These are phyloP conservation scores for Andinoacara biseriatus DNA, from an alignment of 2,113 vertebrate genomes.

Conservation along the genomic window DNA sequence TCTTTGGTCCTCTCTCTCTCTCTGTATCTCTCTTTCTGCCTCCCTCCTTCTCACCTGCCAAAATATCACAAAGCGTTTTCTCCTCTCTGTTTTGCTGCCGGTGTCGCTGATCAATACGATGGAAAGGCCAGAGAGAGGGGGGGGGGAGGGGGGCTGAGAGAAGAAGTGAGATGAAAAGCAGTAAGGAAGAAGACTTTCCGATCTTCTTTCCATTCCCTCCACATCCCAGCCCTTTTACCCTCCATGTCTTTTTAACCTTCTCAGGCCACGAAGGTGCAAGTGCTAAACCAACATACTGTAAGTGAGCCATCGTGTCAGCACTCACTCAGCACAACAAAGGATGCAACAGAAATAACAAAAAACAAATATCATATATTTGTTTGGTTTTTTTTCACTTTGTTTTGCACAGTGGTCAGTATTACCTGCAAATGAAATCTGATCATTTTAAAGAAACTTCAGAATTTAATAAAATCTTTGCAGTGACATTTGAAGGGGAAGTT, in stretches of 20 bases:
- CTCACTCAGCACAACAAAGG: background rate
- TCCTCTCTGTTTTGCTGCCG: constrained; percentile 73
- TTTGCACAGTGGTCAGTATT: background rate
- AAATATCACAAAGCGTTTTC: constrained; percentile 81
- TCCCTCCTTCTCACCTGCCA: constrained; percentile 75
- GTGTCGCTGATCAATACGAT: constrained; percentile 84
- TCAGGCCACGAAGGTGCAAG: constrained; percentile 76
- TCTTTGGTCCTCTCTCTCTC: background rate
- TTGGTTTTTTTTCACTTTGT: background rate
- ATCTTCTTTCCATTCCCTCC: background rate
- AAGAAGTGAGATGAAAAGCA: background rate
- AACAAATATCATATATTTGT: background rate
- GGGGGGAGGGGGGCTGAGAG: background rate
- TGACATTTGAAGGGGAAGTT: background rate
- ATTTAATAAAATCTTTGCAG: background rate
- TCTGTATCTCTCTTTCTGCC: constrained; percentile 2
- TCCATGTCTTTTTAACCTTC: constrained; percentile 56
- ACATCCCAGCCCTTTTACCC: background rate
- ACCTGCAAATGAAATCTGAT: background rate
- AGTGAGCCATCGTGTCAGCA: constrained; percentile 62
- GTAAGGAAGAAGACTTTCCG: background rate
- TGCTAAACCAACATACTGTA: constrained; percentile 60
- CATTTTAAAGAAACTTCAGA: background rate
- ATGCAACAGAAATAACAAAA: background rate
- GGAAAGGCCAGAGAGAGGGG: constrained; percentile 81